Conservation (phyloP, 1,140 invertebrate genomes). For the Apis florea region DNA sequence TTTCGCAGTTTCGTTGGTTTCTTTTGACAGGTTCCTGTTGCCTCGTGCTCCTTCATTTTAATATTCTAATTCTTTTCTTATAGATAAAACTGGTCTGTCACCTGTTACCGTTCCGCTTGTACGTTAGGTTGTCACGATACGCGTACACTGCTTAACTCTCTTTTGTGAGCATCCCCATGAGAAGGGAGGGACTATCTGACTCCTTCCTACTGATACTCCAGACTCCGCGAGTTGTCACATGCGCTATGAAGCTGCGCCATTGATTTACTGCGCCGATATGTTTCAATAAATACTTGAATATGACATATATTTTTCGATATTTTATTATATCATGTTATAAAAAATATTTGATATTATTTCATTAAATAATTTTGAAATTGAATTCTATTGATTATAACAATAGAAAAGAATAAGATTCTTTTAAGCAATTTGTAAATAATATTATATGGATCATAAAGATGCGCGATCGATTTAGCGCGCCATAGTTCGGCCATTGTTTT, state of each 20-base stretch:
- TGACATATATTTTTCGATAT: neutral
- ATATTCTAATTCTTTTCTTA: neutral
- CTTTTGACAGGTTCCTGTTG: slow-evolving; percentile 69
- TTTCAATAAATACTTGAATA: neutral
- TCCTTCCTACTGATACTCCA: neutral
- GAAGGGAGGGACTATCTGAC: neutral
- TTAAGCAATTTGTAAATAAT: neutral
- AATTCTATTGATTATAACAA: neutral
- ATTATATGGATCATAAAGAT: neutral
- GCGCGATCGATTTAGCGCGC: neutral
- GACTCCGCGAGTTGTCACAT: slow-evolving; percentile 17
- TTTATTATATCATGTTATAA: no score
- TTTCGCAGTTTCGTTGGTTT: slow-evolving; percentile 84
- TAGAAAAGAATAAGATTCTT: neutral
- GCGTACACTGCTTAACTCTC: slow-evolving; percentile 13
- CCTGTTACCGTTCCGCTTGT: neutral
- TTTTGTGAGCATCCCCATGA: neutral
- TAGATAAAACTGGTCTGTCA: neutral
- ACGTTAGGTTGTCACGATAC: slow-evolving; percentile 3
- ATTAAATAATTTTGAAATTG: neutral
- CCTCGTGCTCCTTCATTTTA: slow-evolving; percentile 75
- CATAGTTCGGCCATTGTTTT: neutral
- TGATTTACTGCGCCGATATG: slow-evolving; percentile 28
- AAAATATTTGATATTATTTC: neutral
- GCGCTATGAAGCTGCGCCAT: slow-evolving; percentile 26